Evolutionary conservation across 2,113 vertebrate species (phyloP), one percentile per base, ranked within the genome.

Genomic region (Saimiri boliviensis): DNA sequence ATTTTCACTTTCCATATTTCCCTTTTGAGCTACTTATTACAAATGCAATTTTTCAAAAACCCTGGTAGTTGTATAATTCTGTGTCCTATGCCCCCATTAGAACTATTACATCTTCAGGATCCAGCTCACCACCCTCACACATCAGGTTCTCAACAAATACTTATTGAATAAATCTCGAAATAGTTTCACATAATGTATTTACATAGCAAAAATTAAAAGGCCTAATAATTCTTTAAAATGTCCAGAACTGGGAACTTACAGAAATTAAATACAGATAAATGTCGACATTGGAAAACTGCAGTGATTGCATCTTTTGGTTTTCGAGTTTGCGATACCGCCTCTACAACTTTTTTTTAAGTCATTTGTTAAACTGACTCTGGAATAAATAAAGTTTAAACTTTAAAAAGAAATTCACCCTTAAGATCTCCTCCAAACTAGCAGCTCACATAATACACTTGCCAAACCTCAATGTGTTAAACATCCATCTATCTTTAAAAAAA

Each of bases 351-450:
- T 63, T 25, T 30, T 32, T 54, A 82, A 71, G 54, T 42, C 63
- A 60, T 52, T 85, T 86, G 54, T 25, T 82, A 93, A 58, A 89
- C 35, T 32, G 32, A 86, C 85, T 76, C 42, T 74, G 35, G n/a
- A 94, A 83, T 86, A 89, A 94, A 79, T 60, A 86, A 27, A 93
- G 82, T 70, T 70, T 23, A 87, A 87, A 58, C 5, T 19, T 60
- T 83, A 70, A 85, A 84, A 88, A 91, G 37, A 92, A 92, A 86
- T 81, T 80, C 84, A 92, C 30, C 63, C 84, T 86, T 56, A 87
- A 84, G 23, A 40, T 16, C 79, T 81, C 45, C 25, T 74, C 27
- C 91, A 56, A 83, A 87, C 35, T 87, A 16, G 23, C 30, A 93
- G 70, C 49, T 94, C 89, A 87, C 32, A 80, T 25, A 63, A 49